These are phyloP conservation scores for Frankliniella intonsa DNA, from an alignment of 2,888 invertebrate genomes.

Conservation along the genomic window DNA sequence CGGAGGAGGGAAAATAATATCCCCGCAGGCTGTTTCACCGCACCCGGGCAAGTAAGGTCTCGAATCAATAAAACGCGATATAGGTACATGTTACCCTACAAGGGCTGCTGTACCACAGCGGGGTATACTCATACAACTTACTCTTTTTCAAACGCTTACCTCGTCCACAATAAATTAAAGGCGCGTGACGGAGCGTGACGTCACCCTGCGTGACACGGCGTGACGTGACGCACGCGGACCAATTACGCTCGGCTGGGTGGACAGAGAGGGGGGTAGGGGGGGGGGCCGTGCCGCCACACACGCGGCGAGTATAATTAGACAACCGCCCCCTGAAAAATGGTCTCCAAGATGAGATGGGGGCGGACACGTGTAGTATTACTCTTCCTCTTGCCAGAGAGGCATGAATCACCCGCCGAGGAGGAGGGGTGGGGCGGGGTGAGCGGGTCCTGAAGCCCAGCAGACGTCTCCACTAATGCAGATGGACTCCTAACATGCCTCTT, in stretches of 20 bases:
- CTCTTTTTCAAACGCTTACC: too few relatives aligned
- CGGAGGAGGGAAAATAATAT: not conserved
- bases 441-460: not conserved
- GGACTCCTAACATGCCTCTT: constrained; percentile 19
- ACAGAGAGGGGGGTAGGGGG: too few relatives aligned
- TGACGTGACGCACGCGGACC: not conserved
- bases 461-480: constrained; percentile 21
- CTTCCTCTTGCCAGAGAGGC: too few relatives aligned
- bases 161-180: too few relatives aligned
- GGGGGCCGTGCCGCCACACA: not conserved
- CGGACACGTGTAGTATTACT: not conserved
- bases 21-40: not conserved
- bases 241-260: not conserved
- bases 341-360: not conserved
- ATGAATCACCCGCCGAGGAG: not conserved
- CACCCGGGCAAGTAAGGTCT: too few relatives aligned
- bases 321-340: constrained; percentile 5
- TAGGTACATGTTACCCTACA: too few relatives aligned
- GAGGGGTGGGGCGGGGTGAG: not conserved
- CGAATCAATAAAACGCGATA: too few relatives aligned
- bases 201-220: too few relatives aligned
- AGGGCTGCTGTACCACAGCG: too few relatives aligned
- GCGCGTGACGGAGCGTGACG: too few relatives aligned
- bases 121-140: too few relatives aligned
- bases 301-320: constrained; percentile 15